Percentiles rank a stretch among this genome's conserved stretches.
These are phyloP conservation scores for Dasyurus viverrinus DNA, from an alignment of 2,113 vertebrate species.

Conservation along the genomic window DNA sequence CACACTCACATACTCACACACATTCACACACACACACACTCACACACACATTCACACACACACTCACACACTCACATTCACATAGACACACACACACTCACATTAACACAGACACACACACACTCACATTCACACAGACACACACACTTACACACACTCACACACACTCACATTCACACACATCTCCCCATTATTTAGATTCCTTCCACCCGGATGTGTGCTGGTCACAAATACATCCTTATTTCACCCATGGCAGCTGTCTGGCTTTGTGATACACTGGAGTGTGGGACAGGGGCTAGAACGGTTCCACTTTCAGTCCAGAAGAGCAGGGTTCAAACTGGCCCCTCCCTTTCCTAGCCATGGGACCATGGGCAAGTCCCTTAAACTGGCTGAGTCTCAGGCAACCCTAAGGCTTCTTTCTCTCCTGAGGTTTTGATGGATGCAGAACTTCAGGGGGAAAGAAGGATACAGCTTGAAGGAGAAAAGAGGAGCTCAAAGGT, in stretches of 20 bases:
- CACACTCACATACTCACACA: too few relatives aligned
- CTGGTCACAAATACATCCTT: conserved; percentile 9
- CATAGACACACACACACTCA: too few relatives aligned
- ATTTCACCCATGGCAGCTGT: not conserved
- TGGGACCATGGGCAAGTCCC: not conserved
- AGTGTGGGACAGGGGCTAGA: not conserved
- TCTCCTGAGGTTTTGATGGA: not conserved
- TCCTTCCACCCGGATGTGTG: not conserved
- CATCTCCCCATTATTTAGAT: not conserved
- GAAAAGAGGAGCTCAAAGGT: not conserved
- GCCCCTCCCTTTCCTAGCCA: not conserved
- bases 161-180: too few relatives aligned
- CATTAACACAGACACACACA: too few relatives aligned
- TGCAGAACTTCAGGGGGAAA: not conserved
- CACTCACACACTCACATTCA: too few relatives aligned
- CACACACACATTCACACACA: too few relatives aligned
- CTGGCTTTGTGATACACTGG: not conserved
- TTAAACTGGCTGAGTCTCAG: not conserved
- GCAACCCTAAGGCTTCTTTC: not conserved
- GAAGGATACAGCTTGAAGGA: not conserved
- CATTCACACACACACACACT: too few relatives aligned
- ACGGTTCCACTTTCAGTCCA: not conserved
- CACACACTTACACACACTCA: not conserved
- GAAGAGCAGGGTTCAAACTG: not conserved
- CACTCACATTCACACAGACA: not conserved